These are phyloP conservation scores for Globicephala melas DNA, from an alignment of 2,113 vertebrate genomes.

Conservation along the genomic window DNA sequence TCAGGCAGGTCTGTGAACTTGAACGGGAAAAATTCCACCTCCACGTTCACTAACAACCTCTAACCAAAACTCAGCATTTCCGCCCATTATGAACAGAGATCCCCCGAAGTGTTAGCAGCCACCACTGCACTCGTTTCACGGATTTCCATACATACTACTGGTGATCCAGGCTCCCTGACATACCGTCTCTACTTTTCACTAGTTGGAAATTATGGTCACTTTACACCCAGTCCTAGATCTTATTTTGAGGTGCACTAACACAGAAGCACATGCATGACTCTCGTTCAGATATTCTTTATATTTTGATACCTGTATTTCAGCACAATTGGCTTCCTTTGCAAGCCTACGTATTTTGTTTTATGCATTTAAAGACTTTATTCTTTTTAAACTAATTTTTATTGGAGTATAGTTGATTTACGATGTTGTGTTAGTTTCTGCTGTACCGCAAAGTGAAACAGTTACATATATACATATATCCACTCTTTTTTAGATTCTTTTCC, in stretches of 20 bases:
- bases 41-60: fast-evolving
- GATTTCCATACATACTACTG: neutral
- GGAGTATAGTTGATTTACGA: no score
- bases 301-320: neutral
- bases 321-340: neutral
- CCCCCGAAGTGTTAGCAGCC: no score
- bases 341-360: neutral
- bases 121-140: fast-evolving
- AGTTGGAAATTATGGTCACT: no score
- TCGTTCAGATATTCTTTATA: neutral
- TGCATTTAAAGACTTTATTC: neutral
- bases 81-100: neutral
- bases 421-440: no score
- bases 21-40: neutral
- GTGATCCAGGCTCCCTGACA: neutral
- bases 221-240: no score
- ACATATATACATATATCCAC: no score
- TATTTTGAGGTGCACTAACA: no score
- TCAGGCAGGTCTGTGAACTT: no score
- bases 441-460: no score
- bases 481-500: no score
- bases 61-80: fast-evolving
- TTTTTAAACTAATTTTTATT: no score
- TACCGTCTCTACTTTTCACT: neutral
- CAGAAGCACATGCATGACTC: neutral